Evolutionary conservation across 2,113 vertebrate genomes (phyloP), one percentile per base, ranked within the genome.

Genomic region (Pantherophis guttatus): DNA sequence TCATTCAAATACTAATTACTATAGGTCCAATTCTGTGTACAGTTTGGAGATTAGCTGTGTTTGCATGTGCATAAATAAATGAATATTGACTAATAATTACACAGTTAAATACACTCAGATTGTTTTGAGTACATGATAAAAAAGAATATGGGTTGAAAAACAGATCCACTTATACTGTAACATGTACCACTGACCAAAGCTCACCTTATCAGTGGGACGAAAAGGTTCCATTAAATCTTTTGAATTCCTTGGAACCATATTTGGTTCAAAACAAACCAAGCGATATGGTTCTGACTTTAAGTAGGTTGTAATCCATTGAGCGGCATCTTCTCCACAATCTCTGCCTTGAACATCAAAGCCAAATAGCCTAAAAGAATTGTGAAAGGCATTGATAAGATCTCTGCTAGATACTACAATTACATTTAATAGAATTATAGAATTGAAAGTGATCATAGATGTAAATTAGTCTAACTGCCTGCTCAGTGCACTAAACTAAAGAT

Each of bases 241-340:
- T 0, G 97, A 90, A 1, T 21, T 96, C 90, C 98, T 97, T 24
- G 97, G 97, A 53, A 93, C 95, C 98, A 99, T 98, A 39, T 96
- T 95, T 10, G 97, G 93, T 75, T 99, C 99, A 95, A 98, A 99
- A 96, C 99, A 98, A 94, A 99, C 98, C 96, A 99, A 59, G 48
- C 98, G 98, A 90, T 97, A 98, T 0, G 96, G 95, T 59, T 98
- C 97, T 1, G 97, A 97, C 8, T 94, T 97, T 92, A 99, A 95
- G 94, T 97, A 99, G 87, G 58, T 94, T 33, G 97, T 98, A 88
- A 99, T 95, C 99, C 99, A 99, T 54, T 94, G 92, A 15, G 99
- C 98, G 0, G 95, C 98, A 70, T 98, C 96, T 1, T 99, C 98
- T 0, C 99, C 99, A 87, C 99, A 99, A 92, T 99, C 99, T 88